Base-by-base conservation (phyloP, 2,888 invertebrate genomes). In the Marronus borbonicus region DNA sequence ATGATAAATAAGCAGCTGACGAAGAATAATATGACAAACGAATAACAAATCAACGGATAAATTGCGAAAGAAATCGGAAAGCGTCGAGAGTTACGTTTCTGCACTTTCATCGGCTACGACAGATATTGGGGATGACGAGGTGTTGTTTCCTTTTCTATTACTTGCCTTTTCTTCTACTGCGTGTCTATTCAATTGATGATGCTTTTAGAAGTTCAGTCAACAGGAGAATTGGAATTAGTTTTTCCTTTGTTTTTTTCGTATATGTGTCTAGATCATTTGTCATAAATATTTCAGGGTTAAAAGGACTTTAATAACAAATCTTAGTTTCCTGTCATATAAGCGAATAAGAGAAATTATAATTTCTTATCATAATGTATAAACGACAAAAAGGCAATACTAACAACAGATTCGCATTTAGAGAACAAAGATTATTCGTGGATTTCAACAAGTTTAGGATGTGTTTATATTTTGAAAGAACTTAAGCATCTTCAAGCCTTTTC, bases 1-100 rank as follows among this genome's bases (percentile, higher is more conserved):
- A 80, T 80, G 78, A 81, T 78, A 80, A 80, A 79, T 79, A 79
- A 81, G 78, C 79, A 74, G 52, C 50, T 76, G 68, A 62, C 52
- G 66, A 78, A 78, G 75, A 64, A 75, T 75, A 75, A 75, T 75
- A 75, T 64, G 75, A 75, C 75, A 75, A 75, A 75, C 75, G 75
- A 75, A 75, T 62, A 60, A 75, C 62, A 75, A 75, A 75, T 75
- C 75, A 62, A 62, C 62, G 49, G 68, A 68, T 68, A 68, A 68
- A 68, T 68, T 68, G 68, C 68, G 24, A 50, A 7, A 68, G 68
- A 68, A 68, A 68, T 68, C 68, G 50, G 68, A 68, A 68, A 68
- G 68, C 68, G 50, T 49, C 28, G 66, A 39, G 68, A 68, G 50
- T 68, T 68, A 50, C 49, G 68, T 68, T 50, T 68, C 68, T 50